Base-by-base conservation (phyloP, 2,113 vertebrate genomes). In the Gambusia holbrooki region DNA sequence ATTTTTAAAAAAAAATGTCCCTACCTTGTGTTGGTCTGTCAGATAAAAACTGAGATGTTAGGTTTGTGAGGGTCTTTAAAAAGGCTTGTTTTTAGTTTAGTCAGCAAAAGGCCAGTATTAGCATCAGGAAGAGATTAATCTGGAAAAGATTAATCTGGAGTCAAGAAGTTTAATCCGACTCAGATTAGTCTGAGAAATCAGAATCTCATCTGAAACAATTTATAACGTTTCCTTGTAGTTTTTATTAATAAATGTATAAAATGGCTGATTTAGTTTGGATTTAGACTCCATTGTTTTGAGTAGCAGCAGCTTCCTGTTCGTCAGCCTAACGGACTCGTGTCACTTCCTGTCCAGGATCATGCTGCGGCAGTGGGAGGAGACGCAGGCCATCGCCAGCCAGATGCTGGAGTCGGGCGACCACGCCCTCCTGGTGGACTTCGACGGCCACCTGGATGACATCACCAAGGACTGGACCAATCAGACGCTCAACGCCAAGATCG, bases 401-500 rank as follows among this genome's bases (percentile, higher is more conserved):
- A 91, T 97, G 77, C 81, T 97, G 77, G 94, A 95, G 51, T 88
- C 94, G 4, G 94, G 93, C 35, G 96, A 96, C 45, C 94, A 96
- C 79, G 62, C 62, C 33, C 91, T 92, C 1, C 66, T 98, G 85
- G 96, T 98, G 62, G 97, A 98, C 82, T 98, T 97, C 37, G 97
- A 98, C 86, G 93, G 91, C 82, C 97, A 98, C 89, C 88, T 98
- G 83, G 96, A 97, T 1, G 97, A 98, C 93, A 97, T 98, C 67
- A 94, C 95, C 7, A 93, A 94, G 80, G 96, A 98, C 89, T 98
- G 97, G 97, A 96, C 96, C 93, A 98, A 98, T 93, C 94, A 95
- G 89, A 94, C 91, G 67, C 92, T 97, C 1, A 97, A 97, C 73
- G 84, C 77, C 27, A 95, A 95, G 79, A 96, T 97, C 62, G 93